Base-by-base conservation (phyloP, 2,113 vertebrate species). In the Cyanoramphus novaezelandiae region DNA sequence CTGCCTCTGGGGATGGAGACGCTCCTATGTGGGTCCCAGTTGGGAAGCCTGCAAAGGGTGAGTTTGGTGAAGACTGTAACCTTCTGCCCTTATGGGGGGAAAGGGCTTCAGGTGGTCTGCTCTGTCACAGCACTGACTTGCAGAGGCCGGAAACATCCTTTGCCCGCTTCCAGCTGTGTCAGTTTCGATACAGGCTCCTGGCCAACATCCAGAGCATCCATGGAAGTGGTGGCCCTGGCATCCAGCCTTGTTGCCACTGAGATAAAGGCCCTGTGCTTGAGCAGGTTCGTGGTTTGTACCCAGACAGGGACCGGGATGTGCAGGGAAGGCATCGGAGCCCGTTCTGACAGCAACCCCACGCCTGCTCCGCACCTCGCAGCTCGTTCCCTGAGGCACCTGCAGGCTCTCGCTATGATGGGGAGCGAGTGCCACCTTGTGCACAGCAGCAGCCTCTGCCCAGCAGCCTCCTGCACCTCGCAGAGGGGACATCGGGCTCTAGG, bases 341-440 rank as follows among this genome's bases (percentile, higher is more conserved):
- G 0, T 47, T 3, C 23, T 6, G 67, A 0, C 46, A 1, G 24
- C 5, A 0, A 43, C 1, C 9, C 47, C 10, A 0, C 0, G 9
- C 67, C 59, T 1, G 68, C 62, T 37, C 4, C 7, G 57, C 74
- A 3, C 13, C 82, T 19, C 1, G 11, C 81, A 1, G 60, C 52
- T 60, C 14, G 4, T 12, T 55, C 74, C 70, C 7, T 12, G 53
- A 20, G 72, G n/a, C 18, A 9, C 35, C 35, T 5, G 62, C 75
- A 49, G 82, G 21, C 46, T 23, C 7, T 52, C 0, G 72, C 47
- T 10, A 60, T 13, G 75, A 64, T 69, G 94, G 91, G 78, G 95
- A 94, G 84, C 91, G 47, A 44, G 94, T 92, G 91, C 96, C 96
- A 89, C 91, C 95, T 95, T 65, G 94, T 94, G 96, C 89, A 33